Evolutionary conservation across 2,888 invertebrate species (phyloP), one percentile per base, ranked within the genome.

Genomic region (Himalopsyche kuldschensis): DNA sequence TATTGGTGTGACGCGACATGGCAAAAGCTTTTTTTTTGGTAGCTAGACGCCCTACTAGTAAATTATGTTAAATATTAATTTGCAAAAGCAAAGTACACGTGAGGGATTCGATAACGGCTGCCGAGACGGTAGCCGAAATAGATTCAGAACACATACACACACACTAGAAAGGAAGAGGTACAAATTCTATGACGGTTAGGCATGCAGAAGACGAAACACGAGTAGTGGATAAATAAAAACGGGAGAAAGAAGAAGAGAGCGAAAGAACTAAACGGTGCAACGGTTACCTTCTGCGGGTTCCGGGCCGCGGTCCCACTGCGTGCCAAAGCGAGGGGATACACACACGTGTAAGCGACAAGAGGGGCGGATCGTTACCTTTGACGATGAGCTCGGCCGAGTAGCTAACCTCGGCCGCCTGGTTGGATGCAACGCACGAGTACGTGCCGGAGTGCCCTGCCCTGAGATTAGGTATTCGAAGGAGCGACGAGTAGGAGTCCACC

Each of bases 371-470:
- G 92, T 94, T 95, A 95, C 95, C 95, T 95, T 95, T 95, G 90
- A 95, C 95, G 93, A 94, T 95, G 89, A 95, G 94, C 90, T 94
- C 93, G 91, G 95, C 95, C 90, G 94, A 95, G 93, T 94, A 95
- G 92, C 95, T 94, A 90, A 95, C 95, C 92, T 95, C 94, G 89
- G 95, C 94, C 89, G 95, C 95, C 89, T 94, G 94, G 91, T 95
- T 95, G 92, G 94, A 94, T 90, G 95, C 95, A 90, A 95, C 94
- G 90, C 95, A 95, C 87, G 95, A 95, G 91, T 95, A 95, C 90
- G 95, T 94, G 89, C 95, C 95, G 88, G 95, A 94, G 90, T 95
- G 95, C 89, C 93, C 92, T 89, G 95, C 94, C 90, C 94, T 94
- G 88, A 95, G 93, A 90, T 94, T 94, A 91, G 95, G 93, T 91